These are phyloP conservation scores for Hedya salicella DNA, from an alignment of 2,888 invertebrate genomes.

Conservation along the genomic window DNA sequence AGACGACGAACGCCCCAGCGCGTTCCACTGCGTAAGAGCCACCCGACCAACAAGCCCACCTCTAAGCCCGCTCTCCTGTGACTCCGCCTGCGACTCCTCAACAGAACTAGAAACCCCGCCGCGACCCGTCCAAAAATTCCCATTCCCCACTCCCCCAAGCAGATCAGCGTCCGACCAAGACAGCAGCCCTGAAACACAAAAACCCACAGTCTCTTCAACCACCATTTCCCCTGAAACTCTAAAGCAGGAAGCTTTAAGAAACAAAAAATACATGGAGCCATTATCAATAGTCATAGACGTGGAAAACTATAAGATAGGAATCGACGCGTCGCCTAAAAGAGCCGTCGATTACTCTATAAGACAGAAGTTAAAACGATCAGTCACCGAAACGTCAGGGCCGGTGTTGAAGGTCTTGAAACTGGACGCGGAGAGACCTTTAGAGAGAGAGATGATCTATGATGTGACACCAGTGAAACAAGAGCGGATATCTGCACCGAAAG, in stretches of 20 bases:
- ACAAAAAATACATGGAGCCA: constrained; percentile 76
- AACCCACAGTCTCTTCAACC: constrained; percentile 82
- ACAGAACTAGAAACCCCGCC: constrained; percentile 83
- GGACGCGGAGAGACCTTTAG: constrained; percentile 57
- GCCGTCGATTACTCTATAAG: constrained; percentile 79
- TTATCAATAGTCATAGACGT: constrained; percentile 80
- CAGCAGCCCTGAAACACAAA: constrained; percentile 80
- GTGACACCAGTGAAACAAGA: constrained; percentile 44
- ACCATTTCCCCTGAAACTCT: constrained; percentile 78
- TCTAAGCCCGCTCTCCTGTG: constrained; percentile 89
- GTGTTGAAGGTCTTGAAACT: constrained; percentile 64
- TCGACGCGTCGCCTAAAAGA: constrained; percentile 78
- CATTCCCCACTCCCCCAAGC: constrained; percentile 86
- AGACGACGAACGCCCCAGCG: constrained; percentile 77
- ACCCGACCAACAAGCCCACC: constrained; percentile 87
- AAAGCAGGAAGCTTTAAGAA: constrained; percentile 67
- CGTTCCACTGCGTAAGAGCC: constrained; percentile 74
- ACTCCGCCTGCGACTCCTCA: constrained; percentile 87
- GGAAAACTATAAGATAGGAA: constrained; percentile 79
- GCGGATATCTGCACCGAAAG: constrained; percentile 53
- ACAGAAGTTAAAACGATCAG: constrained; percentile 72
- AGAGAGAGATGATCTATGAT: constrained; percentile 37
- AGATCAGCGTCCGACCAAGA: constrained; percentile 84
- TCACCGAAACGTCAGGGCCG: constrained; percentile 64
- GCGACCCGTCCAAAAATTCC: constrained; percentile 71